Conservation (phyloP, 2,888 invertebrate genomes). For the Drosophila mimica region DNA sequence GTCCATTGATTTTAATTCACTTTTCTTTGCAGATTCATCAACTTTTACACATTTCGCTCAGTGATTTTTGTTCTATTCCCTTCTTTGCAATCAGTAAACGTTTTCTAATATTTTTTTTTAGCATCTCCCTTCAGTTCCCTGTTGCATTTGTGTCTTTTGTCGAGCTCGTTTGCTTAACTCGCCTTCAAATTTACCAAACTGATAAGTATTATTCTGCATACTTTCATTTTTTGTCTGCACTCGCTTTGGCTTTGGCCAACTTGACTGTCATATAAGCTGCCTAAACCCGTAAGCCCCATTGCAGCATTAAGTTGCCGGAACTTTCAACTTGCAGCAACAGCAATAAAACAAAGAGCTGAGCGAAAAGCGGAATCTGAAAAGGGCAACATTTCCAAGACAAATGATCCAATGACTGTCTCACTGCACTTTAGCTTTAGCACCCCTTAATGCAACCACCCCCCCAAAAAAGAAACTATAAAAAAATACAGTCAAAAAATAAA, state of each 20-base stretch:
- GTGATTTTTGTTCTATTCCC: background rate
- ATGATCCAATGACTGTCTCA: conserved; percentile 79
- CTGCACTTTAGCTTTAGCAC: conserved; percentile 66
- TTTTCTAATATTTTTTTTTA: conserved; percentile 10
- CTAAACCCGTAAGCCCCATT: conserved; percentile 53
- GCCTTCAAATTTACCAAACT: conserved; percentile 24
- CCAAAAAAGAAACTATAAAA: background rate
- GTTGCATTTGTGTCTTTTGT: conserved; percentile 5
- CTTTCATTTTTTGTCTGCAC: conserved; percentile 20
- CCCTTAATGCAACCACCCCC: conserved; percentile 11
- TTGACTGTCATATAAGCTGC: conserved; percentile 53
- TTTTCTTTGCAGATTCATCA: background rate
- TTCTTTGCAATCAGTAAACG: background rate
- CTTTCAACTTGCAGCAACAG: conserved; percentile 38
- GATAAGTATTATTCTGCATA: conserved; percentile 24
- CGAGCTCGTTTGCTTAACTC: conserved; percentile 6
- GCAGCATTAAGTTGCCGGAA: conserved; percentile 39
- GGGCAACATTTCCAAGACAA: conserved; percentile 75
- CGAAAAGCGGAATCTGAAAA: conserved; percentile 10
- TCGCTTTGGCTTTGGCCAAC: conserved; percentile 11
- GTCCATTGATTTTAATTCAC: background rate
- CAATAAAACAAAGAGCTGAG: conserved; percentile 19
- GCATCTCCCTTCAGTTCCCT: background rate
- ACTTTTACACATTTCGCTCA: background rate
- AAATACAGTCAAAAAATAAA: conserved; percentile 39